A percentile compares a stretch with the other conserved stretches of the same genome.
These are phyloP conservation scores for Nesidiocoris tenuis DNA, from an alignment of 2,888 invertebrate genomes.

Conservation along the genomic window DNA sequence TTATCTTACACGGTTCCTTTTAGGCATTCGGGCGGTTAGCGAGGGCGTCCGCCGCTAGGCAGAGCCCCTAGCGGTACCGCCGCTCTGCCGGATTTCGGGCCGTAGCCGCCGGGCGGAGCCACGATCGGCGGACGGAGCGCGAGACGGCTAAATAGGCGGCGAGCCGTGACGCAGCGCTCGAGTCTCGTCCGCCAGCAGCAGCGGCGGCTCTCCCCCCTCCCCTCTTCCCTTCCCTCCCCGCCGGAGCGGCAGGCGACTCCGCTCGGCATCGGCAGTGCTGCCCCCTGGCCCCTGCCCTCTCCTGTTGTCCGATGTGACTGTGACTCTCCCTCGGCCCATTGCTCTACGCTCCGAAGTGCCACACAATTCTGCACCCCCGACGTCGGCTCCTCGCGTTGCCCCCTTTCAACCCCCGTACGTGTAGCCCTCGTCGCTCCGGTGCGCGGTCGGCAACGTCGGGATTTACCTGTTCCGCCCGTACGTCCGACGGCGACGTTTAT, in stretches of 20 bases:
- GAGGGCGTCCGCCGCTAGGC: no score
- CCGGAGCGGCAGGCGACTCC: neutral
- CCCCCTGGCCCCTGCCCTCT: no score
- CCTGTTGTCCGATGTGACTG: neutral
- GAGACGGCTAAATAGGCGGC: neutral
- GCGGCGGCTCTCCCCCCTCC: neutral
- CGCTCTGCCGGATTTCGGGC: neutral
- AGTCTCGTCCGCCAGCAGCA: neutral
- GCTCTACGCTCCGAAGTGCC: neutral
- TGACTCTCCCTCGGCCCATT: neutral
- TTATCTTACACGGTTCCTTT: no score
- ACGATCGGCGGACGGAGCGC: neutral
- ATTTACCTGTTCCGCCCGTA: neutral
- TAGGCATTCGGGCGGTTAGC: no score
- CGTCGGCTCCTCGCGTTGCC: neutral
- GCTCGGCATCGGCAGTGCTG: no score
- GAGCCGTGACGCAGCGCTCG: neutral
- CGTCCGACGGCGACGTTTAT: conserved; percentile 1
- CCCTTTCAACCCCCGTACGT: neutral
- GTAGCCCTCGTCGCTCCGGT: neutral
- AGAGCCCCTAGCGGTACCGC: neutral
- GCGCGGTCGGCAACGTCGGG: neutral
- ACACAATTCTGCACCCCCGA: neutral
- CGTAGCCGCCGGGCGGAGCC: neutral
- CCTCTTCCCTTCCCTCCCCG: no score